phyloP scores from a whole-genome alignment of 2,888 invertebrate genomes.

The Deroplatys truncata region DNA sequence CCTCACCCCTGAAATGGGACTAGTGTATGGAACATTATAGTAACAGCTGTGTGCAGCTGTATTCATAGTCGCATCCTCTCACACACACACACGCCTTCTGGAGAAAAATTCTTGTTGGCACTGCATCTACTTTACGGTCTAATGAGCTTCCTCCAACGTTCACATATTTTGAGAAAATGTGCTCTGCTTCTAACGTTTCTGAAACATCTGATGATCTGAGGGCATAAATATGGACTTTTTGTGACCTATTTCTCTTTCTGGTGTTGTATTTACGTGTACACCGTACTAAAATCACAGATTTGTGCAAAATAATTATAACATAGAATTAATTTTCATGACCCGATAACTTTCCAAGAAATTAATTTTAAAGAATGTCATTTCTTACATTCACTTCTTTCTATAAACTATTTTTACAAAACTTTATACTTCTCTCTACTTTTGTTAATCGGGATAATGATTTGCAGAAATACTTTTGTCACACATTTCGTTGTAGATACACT shows the following conservation, averaged over 20 bases:
- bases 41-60: background rate
- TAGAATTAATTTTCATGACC: too few relatives aligned
- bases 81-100: background rate
- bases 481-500: too few relatives aligned
- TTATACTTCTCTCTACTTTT: too few relatives aligned
- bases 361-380: too few relatives aligned
- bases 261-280: too few relatives aligned
- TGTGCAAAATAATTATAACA: too few relatives aligned
- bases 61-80: background rate
- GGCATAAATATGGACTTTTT: background rate
- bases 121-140: background rate
- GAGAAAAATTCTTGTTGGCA: background rate
- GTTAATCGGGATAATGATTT: too few relatives aligned
- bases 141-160: background rate
- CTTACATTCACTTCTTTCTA: too few relatives aligned
- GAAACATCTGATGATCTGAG: background rate
- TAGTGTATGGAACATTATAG: background rate
- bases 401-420: too few relatives aligned
- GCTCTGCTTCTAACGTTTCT: background rate
- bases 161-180: background rate
- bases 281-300: too few relatives aligned
- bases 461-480: too few relatives aligned
- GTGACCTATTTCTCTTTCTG: background rate
- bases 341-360: too few relatives aligned
- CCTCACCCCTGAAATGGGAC: background rate